These are phyloP conservation scores for Festucalex cinctus DNA, from an alignment of 2,113 vertebrate genomes.

Conservation along the genomic window DNA sequence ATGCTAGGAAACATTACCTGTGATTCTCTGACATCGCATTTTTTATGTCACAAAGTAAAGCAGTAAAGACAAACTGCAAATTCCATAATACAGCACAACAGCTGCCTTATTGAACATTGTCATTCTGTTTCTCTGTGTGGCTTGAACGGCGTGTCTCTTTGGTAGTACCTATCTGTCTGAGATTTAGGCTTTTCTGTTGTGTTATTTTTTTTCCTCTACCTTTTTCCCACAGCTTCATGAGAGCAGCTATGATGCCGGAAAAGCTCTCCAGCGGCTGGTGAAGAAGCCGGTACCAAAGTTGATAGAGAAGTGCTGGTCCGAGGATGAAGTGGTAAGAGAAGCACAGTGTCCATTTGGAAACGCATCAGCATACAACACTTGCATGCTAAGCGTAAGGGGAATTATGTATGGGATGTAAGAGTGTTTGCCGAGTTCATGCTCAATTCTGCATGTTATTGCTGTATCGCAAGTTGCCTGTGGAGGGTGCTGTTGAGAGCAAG, in stretches of 20 bases:
- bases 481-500: constrained; percentile 61
- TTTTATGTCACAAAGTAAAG: too few relatives aligned
- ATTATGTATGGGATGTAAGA: not conserved
- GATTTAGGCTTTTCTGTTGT: not conserved
- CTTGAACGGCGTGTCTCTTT: too few relatives aligned
- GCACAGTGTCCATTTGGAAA: not conserved
- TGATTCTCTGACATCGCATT: too few relatives aligned
- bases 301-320: constrained; percentile 98
- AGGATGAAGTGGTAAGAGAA: constrained; percentile 95
- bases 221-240: constrained; percentile 84
- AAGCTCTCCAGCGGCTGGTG: constrained; percentile 95
- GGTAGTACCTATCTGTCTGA: too few relatives aligned
- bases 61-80: too few relatives aligned
- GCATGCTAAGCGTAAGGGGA: not conserved
- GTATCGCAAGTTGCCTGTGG: constrained; percentile 35
- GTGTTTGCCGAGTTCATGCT: not conserved
- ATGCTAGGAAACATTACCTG: too few relatives aligned
- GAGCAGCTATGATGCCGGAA: constrained; percentile 95
- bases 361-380: not conserved
- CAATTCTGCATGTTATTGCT: not conserved
- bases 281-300: constrained; percentile 97
- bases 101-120: too few relatives aligned
- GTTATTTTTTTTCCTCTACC: not conserved
- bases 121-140: too few relatives aligned
- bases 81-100: too few relatives aligned